Evolutionary conservation across 2,797 vertebrate species (phyloP).

Genomic region (Margarornis squamiger): DNA sequence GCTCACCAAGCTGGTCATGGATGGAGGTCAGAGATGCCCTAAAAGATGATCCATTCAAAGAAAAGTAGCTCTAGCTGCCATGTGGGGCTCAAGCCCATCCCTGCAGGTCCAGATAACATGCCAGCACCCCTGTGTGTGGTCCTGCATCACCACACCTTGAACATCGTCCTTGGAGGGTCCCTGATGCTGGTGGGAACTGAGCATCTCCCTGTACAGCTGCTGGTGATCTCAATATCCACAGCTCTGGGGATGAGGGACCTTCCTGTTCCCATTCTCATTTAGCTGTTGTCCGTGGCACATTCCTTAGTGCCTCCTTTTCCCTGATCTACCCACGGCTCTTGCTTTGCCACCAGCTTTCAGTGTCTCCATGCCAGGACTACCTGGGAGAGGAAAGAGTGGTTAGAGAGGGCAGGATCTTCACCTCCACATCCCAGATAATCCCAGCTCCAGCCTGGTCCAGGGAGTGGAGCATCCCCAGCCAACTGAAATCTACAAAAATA

Average conservation of each 20-base stretch:
- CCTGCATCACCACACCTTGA: not conserved
- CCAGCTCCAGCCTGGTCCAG: not conserved
- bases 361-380: not conserved
- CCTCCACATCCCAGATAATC: rapidly evolving
- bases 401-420: not conserved
- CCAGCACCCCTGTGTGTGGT: not conserved
- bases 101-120: rapidly evolving
- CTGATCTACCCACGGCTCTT: not conserved
- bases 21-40: not conserved
- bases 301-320: conserved; percentile 54
- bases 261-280: not conserved
- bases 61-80: not conserved
- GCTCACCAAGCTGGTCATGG: rapidly evolving
- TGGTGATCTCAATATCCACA: rapidly evolving
- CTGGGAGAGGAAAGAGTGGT: conserved; percentile 9
- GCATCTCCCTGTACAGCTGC: not conserved
- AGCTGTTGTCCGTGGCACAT: not conserved
- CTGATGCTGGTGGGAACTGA: rapidly evolving
- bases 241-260: not conserved
- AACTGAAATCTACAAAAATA: no score
- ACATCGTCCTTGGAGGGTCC: not conserved
- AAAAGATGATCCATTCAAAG: not conserved
- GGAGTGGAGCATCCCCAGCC: not conserved
- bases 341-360: not conserved
- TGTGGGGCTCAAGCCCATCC: not conserved